These are phyloP conservation scores for Amaurobius ferox DNA, from an alignment of 2,888 invertebrate species.

Conservation along the genomic window DNA sequence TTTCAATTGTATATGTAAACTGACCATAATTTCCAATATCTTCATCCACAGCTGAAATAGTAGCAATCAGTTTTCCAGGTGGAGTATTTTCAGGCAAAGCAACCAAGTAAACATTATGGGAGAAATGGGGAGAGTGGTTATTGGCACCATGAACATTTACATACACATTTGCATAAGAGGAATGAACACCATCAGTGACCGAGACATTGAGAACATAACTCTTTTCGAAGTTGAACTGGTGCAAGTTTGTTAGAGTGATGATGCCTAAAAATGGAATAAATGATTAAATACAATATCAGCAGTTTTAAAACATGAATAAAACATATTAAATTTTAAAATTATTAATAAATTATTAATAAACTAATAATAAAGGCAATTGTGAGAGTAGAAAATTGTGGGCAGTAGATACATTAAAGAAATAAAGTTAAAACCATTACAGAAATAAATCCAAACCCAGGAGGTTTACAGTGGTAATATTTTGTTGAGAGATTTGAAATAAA, in stretches of 20 bases:
- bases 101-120: conserved; percentile 86
- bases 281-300: neutral
- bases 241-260: conserved; percentile 85
- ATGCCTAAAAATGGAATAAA: conserved; percentile 78
- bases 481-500: too few relatives aligned
- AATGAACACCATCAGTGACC: conserved; percentile 96
- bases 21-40: conserved; percentile 85
- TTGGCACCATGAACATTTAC: conserved; percentile 81
- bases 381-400: too few relatives aligned
- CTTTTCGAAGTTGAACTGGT: conserved; percentile 84
- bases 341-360: too few relatives aligned
- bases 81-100: conserved; percentile 88
- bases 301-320: too few relatives aligned
- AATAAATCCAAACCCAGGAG: too few relatives aligned
- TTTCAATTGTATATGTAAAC: conserved; percentile 81
- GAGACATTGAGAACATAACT: conserved; percentile 90
- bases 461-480: too few relatives aligned
- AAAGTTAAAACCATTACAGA: too few relatives aligned
- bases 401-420: too few relatives aligned
- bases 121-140: conserved; percentile 87
- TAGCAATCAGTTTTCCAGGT: conserved; percentile 86
- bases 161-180: conserved; percentile 84
- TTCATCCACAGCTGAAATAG: conserved; percentile 87
- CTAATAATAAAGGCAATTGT: too few relatives aligned
- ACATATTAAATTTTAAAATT: too few relatives aligned